Evolutionary conservation across 2,797 vertebrate species (phyloP).

Genomic region (Simalia tracyae): DNA sequence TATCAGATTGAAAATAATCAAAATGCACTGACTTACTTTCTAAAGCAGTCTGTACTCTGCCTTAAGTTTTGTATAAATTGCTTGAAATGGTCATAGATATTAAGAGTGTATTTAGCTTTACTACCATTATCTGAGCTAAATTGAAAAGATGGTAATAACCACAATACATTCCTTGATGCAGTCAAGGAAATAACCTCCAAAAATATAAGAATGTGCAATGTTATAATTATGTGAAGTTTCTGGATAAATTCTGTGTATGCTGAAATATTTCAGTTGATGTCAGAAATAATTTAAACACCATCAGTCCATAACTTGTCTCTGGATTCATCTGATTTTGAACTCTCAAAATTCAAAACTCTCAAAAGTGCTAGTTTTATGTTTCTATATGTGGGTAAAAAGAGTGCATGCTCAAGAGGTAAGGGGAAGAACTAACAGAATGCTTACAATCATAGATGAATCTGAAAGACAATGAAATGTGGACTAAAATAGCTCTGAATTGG

Average conservation of each 20-base stretch:
- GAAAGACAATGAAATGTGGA: background rate
- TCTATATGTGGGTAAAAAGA: background rate
- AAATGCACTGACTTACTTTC: background rate
- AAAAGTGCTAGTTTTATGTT: background rate
- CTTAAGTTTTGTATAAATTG: background rate
- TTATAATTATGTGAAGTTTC: background rate
- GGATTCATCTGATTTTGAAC: background rate
- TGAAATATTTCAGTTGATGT: background rate
- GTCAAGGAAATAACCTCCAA: background rate
- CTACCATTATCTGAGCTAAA: background rate
- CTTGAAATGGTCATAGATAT: background rate
- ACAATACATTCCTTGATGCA: background rate
- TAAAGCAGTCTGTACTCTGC: background rate
- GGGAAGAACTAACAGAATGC: background rate
- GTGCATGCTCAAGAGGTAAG: background rate
- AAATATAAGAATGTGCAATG: background rate
- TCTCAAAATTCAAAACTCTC: background rate
- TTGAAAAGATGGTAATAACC: background rate
- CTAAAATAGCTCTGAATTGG: background rate
- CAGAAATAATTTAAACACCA: background rate
- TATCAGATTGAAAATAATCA: background rate
- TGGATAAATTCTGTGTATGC: background rate
- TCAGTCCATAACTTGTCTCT: background rate
- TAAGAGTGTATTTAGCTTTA: background rate
- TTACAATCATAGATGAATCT: no score